Base-by-base conservation (phyloP, 1,140 invertebrate genomes). In the Macrotrachela quadricornifera region DNA sequence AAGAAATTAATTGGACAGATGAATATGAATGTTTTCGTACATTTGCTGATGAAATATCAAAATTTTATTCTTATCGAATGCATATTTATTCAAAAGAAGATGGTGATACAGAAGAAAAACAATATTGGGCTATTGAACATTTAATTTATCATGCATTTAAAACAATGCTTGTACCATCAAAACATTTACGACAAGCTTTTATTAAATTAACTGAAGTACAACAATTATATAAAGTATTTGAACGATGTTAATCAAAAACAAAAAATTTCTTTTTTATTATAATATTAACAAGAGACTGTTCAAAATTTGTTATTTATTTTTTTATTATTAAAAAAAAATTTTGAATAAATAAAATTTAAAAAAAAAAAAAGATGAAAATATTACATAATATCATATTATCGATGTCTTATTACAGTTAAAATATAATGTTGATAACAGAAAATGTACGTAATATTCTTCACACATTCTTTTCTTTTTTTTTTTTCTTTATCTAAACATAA, bases 191-290 rank as follows among this genome's bases (percentile, higher is more conserved):
- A 21, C 45, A 48, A 41, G 41, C 39, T 17, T 39, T 47, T 47
- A 40, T 53, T 47, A 53, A 53, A 37, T 17, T 53, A 30, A 44
- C 46, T 15, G 51, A 53, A 37, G 46, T 53, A 39, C 46, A 44
- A 38, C 36, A 47, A 53, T 17, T 53, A 6, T 53, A 53, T 40
- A n/a, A 44, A 10, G 51, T 53, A 10, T 53, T 53, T 47, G 51
- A 53, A 47, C 39, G 51, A 46, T 53, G 51, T 40, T 53, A 16
- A 53, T 78, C n/a, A 2, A 74, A 78, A 30, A 87, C 94, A 80
- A 67, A 94, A 43, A 73, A 78, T 15, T 85, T 91, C 64, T 96
- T 95, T 69, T 96, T 94, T 68, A 81, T 81, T 0, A 65, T 18
- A 21, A 30, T 30, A 4, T 30, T 4, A 8, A 30, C 21, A 30